Conservation (phyloP, 2,797 vertebrate genomes). For the Knipowitschia caucasica region DNA sequence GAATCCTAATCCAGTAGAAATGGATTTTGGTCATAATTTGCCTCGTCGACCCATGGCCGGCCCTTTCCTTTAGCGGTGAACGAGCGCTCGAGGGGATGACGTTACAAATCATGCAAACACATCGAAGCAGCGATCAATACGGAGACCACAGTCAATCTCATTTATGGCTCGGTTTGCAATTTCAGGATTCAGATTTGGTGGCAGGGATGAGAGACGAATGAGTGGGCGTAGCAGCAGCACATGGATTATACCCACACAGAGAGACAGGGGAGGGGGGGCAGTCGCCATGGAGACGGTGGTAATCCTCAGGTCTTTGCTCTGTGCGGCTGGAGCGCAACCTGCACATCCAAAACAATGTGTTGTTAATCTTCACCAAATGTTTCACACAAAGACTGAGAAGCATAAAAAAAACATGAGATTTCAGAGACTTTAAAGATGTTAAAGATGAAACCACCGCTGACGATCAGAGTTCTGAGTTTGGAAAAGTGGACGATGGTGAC, state of each 20-base stretch:
- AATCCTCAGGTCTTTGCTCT: constrained; percentile 52
- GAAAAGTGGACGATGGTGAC: too few relatives aligned
- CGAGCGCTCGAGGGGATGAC: constrained; percentile 11
- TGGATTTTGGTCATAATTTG: constrained; percentile 60
- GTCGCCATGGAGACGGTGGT: constrained; percentile 66
- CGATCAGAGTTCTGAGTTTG: constrained; percentile 6
- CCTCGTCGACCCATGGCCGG: constrained; percentile 45
- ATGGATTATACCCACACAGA: constrained; percentile 42
- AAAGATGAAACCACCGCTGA: not conserved
- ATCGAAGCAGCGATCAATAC: constrained; percentile 62
- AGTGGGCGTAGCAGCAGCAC: constrained; percentile 33
- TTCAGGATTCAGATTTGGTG: constrained; percentile 68
- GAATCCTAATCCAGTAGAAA: constrained; percentile 59
- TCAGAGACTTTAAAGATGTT: not conserved
- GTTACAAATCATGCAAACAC: constrained; percentile 65
- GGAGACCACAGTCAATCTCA: constrained; percentile 61
- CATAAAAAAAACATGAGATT: not conserved
- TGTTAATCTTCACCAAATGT: constrained; percentile 53
- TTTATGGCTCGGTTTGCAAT: constrained; percentile 70
- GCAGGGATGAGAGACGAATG: constrained; percentile 55
- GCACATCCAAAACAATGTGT: constrained; percentile 49
- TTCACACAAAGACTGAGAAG: constrained; percentile 40
- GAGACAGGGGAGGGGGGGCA: constrained; percentile 42
- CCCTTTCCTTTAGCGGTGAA: constrained; percentile 24
- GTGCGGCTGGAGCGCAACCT: constrained; percentile 28